Evolutionary conservation across 2,113 vertebrate genomes (phyloP).

Genomic region (Lanius ludovicianus): DNA sequence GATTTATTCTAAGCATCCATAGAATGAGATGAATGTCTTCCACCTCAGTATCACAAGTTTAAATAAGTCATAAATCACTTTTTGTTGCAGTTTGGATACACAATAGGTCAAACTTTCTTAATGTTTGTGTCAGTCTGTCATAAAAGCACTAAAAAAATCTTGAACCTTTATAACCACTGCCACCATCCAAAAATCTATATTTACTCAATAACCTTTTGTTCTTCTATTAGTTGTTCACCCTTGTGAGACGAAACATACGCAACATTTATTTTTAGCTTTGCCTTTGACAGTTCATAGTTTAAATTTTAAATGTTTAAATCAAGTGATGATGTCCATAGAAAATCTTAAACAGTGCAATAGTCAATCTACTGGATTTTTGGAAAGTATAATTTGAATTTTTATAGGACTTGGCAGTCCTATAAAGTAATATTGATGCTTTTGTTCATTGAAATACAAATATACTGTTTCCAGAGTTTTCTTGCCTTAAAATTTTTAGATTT

Average conservation of each 20-base stretch:
- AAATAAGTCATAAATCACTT: slow-evolving; percentile 39
- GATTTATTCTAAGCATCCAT: slow-evolving; percentile 1
- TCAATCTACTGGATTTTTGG: neutral
- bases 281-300: neutral
- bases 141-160: slow-evolving; percentile 35
- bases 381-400: neutral
- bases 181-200: slow-evolving; percentile 45
- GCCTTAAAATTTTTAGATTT: neutral
- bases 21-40: slow-evolving; percentile 44
- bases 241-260: neutral
- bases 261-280: neutral
- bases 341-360: neutral
- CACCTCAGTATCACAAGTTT: slow-evolving; percentile 26
- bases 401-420: neutral
- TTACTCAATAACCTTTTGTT: slow-evolving; percentile 40
- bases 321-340: neutral
- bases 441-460: neutral
- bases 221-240: slow-evolving; percentile 1
- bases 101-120: slow-evolving; percentile 27
- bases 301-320: slow-evolving; percentile 7
- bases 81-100: slow-evolving; percentile 8
- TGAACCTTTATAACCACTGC: neutral
- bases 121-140: slow-evolving; percentile 49
- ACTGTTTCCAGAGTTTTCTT: neutral
- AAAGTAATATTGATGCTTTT: neutral